Conservation (phyloP, 2,113 vertebrate genomes). For the Saccopteryx bilineata region DNA sequence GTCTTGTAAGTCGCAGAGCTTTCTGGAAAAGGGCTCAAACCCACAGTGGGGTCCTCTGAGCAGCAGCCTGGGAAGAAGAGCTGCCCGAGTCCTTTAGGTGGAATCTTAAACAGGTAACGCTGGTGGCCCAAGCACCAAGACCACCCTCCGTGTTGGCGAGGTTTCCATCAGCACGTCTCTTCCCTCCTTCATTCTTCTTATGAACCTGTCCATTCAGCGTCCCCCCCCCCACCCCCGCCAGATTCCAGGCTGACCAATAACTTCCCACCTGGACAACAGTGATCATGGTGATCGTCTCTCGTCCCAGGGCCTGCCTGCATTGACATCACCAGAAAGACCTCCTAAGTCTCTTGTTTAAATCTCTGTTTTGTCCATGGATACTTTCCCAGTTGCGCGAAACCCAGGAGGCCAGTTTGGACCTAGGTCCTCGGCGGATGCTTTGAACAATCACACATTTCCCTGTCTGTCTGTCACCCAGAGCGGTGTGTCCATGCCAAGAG, state of each 20-base stretch:
- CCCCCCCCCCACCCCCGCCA: rapidly evolving
- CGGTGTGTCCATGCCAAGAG: not conserved
- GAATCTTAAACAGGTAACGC: not conserved
- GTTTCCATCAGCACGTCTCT: rapidly evolving
- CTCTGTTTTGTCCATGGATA: not conserved
- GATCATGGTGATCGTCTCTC: rapidly evolving
- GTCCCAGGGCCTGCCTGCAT: rapidly evolving
- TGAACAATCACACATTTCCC: not conserved
- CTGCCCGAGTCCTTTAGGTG: not conserved
- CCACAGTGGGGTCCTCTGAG: not conserved
- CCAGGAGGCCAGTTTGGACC: not conserved
- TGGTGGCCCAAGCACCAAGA: too few species aligned
- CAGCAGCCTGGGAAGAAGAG: not conserved
- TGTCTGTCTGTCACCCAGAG: not conserved
- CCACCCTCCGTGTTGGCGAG: rapidly evolving
- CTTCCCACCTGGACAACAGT: not conserved
- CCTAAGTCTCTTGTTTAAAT: not conserved
- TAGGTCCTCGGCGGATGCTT: too few species aligned
- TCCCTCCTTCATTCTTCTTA: not conserved
- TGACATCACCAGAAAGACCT: not conserved
- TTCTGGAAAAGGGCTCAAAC: not conserved
- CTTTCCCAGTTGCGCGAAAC: too few species aligned
- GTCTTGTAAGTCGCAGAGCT: not conserved
- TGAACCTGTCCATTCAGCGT: not conserved
- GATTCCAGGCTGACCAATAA: too few species aligned